These are phyloP conservation scores for Tryphoninae sp. DNA, from an alignment of 2,888 invertebrate genomes.

Conservation along the genomic window DNA sequence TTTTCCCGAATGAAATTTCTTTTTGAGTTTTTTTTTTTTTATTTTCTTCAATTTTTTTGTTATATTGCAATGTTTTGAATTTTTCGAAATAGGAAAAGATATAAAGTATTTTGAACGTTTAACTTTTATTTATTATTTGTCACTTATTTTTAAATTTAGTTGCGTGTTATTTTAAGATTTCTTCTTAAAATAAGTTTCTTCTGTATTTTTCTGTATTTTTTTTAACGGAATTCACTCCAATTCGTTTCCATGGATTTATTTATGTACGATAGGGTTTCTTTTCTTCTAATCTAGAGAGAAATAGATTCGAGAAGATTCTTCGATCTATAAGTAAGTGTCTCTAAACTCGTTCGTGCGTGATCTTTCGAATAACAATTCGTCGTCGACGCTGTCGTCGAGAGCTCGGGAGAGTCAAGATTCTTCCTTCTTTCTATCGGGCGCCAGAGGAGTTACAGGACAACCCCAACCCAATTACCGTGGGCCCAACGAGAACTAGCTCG, in stretches of 20 bases:
- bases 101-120: too few relatives aligned
- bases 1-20: too few relatives aligned
- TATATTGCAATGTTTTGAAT: too few relatives aligned
- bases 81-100: too few relatives aligned
- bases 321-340: slow-evolving; percentile 2
- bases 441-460: background rate
- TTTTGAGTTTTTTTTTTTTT: too few relatives aligned
- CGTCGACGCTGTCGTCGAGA: background rate
- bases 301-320: slow-evolving; percentile 25
- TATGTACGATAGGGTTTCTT: background rate
- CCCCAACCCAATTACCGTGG: slow-evolving; percentile 30
- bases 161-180: too few relatives aligned
- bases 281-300: slow-evolving; percentile 15
- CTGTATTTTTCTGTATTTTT: too few relatives aligned
- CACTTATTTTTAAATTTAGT: too few relatives aligned
- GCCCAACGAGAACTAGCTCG: slow-evolving; percentile 16
- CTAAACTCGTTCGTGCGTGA: slow-evolving; percentile 22
- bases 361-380: slow-evolving; percentile 28
- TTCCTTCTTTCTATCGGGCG: background rate
- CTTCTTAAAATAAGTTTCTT: too few relatives aligned
- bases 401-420: background rate
- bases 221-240: background rate
- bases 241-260: background rate
- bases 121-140: too few relatives aligned
- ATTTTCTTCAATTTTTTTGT: too few relatives aligned